Percentiles rank a stretch among this genome's conserved stretches.
Conservation (phyloP, 2,888 invertebrate genomes). For the Microctonus aethiopoides region DNA sequence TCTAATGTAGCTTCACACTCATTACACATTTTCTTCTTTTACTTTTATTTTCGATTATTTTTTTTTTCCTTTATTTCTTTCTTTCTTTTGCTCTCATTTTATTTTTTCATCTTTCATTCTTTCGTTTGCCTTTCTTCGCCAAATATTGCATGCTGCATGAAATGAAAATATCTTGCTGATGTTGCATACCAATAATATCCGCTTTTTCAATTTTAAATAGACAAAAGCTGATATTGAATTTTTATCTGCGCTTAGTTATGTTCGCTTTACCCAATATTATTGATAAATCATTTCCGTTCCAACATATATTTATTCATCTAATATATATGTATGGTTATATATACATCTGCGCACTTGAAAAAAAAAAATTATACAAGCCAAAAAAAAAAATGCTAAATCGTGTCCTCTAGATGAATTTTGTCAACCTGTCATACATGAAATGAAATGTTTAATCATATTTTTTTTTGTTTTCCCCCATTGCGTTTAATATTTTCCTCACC, state of each 20-base stretch:
- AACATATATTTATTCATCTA: no score
- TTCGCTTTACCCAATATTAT: no score
- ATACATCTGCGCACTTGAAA: neutral
- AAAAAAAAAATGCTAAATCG: neutral
- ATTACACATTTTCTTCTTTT: no score
- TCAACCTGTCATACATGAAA: neutral
- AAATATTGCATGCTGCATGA: neutral
- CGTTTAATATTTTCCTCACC: slow-evolving; percentile 21
- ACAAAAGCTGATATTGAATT: neutral
- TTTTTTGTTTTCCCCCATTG: slow-evolving; percentile 36
- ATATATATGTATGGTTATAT: no score
- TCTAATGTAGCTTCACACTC: no score
- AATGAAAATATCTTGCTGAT: neutral
- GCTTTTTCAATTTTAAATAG: neutral
- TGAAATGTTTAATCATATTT: slow-evolving; percentile 1
- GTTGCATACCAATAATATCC: neutral
- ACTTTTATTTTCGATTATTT: no score
- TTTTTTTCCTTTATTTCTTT: no score
- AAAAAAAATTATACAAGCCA: neutral
- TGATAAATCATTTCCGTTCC: no score
- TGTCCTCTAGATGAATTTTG: neutral
- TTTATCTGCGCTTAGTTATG: no score
- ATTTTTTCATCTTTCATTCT: no score
- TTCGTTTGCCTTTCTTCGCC: no score
- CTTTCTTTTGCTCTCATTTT: no score